A percentile compares a stretch with the other conserved stretches of the same genome.
These are phyloP conservation scores for Spilogale gracilis DNA, from an alignment of 2,113 vertebrate genomes.

Conservation along the genomic window DNA sequence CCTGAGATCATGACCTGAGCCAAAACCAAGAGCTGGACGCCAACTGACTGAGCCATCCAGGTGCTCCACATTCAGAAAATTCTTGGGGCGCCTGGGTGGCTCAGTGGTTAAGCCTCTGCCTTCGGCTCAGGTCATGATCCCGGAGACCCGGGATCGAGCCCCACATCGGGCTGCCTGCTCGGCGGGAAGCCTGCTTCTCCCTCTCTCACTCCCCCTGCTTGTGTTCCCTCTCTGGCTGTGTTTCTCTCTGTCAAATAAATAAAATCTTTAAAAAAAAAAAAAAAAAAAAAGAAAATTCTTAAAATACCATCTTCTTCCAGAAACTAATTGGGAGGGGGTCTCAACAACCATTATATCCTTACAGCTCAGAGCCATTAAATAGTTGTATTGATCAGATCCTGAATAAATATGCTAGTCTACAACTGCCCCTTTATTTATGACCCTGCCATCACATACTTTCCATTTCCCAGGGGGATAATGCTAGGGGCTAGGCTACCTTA, in stretches of 20 bases:
- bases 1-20: not conserved
- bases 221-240: too few relatives aligned
- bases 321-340: not conserved
- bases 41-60: not conserved
- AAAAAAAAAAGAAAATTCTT: not conserved
- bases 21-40: not conserved
- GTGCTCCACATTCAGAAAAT: not conserved
- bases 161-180: too few relatives aligned
- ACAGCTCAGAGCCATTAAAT: not conserved
- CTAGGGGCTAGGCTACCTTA: not conserved
- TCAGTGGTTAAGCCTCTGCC: too few relatives aligned
- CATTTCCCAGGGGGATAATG: not conserved
- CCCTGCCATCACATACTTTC: not conserved
- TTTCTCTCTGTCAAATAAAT: too few relatives aligned
- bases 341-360: not conserved
- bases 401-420: not conserved
- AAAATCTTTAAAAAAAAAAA: not conserved
- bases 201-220: too few relatives aligned
- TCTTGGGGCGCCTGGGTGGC: too few relatives aligned
- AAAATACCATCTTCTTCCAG: not conserved
- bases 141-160: too few relatives aligned
- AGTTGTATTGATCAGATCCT: not conserved
- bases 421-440: not conserved
- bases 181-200: too few relatives aligned
- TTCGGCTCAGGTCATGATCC: too few relatives aligned